Percentiles rank a stretch among this genome's conserved stretches.
Evolutionary conservation across 2,113 vertebrate genomes (phyloP).

Genomic region (Herpailurus yagouaroundi): DNA sequence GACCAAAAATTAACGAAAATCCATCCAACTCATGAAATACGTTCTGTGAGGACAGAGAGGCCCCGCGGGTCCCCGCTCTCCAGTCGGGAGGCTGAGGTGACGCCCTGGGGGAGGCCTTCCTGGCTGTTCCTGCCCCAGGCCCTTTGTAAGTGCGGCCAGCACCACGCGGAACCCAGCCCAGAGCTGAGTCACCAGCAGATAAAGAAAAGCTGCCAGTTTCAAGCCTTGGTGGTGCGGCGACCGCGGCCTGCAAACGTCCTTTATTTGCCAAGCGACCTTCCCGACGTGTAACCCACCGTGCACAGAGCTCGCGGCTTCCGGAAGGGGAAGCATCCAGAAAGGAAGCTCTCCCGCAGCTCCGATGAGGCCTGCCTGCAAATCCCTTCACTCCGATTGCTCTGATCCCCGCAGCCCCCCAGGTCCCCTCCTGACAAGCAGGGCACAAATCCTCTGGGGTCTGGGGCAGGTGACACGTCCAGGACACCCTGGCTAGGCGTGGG

Average conservation of each 20-base stretch:
- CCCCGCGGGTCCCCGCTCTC: background rate
- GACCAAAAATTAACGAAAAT: slow-evolving; percentile 41
- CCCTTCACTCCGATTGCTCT: background rate
- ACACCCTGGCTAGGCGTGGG: background rate
- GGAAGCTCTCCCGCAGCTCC: background rate
- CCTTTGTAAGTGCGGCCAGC: background rate
- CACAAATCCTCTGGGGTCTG: background rate
- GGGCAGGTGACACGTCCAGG: background rate
- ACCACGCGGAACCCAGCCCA: background rate
- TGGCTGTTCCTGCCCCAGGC: background rate
- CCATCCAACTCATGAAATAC: background rate
- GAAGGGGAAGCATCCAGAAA: background rate
- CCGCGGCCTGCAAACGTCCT: background rate
- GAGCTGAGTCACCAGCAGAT: background rate
- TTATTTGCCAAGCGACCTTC: background rate
- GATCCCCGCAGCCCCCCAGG: background rate
- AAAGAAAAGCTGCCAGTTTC: background rate
- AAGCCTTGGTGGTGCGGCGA: background rate
- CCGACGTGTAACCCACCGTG: background rate
- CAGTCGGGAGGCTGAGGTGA: background rate
- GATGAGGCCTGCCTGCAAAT: background rate
- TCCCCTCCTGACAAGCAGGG: background rate
- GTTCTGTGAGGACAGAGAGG: background rate
- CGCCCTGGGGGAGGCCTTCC: background rate
- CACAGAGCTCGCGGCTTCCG: background rate